phyloP scores from a whole-genome alignment of 2,888 invertebrate genomes.

The Lasioglossum morio region DNA sequence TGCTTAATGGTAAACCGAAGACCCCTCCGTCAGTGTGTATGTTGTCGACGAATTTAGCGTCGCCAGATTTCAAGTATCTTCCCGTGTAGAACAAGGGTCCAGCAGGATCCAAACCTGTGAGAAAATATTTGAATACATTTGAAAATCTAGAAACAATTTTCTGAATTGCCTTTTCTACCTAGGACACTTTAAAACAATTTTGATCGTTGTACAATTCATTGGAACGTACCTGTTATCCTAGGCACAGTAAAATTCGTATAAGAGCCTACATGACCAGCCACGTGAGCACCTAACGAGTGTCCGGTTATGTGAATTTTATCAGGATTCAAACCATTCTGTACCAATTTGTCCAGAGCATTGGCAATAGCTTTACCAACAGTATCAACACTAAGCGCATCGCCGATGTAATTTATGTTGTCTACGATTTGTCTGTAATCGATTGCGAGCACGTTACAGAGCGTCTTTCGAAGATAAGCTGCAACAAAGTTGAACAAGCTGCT shows the following conservation, averaged over 20 bases:
- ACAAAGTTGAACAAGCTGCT: not conserved
- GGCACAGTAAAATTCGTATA: slow-evolving; percentile 59
- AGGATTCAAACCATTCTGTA: slow-evolving; percentile 61
- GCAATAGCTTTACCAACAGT: slow-evolving; percentile 70
- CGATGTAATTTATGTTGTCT: not conserved
- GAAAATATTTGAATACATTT: not conserved
- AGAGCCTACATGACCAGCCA: slow-evolving; percentile 73
- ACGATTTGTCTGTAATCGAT: slow-evolving; percentile 85
- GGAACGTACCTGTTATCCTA: slow-evolving; percentile 74
- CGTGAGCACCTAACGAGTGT: slow-evolving; percentile 78
- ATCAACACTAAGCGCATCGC: slow-evolving; percentile 60
- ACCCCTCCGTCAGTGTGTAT: slow-evolving; percentile 85
- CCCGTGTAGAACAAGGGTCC: slow-evolving; percentile 85
- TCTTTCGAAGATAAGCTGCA: slow-evolving; percentile 82
- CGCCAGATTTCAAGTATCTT: slow-evolving; percentile 77
- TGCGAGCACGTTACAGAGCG: slow-evolving; percentile 83
- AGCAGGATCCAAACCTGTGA: slow-evolving; percentile 85
- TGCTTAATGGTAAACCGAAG: slow-evolving; percentile 80
- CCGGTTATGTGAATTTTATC: slow-evolving; percentile 75
- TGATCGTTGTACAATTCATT: not conserved
- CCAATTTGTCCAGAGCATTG: slow-evolving; percentile 68
- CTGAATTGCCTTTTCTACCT: no score
- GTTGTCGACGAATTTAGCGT: slow-evolving; percentile 85
- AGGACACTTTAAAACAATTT: not conserved
- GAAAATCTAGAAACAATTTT: no score